These are phyloP conservation scores for Heliconius cydno DNA, from an alignment of 2,888 invertebrate genomes.

Conservation along the genomic window DNA sequence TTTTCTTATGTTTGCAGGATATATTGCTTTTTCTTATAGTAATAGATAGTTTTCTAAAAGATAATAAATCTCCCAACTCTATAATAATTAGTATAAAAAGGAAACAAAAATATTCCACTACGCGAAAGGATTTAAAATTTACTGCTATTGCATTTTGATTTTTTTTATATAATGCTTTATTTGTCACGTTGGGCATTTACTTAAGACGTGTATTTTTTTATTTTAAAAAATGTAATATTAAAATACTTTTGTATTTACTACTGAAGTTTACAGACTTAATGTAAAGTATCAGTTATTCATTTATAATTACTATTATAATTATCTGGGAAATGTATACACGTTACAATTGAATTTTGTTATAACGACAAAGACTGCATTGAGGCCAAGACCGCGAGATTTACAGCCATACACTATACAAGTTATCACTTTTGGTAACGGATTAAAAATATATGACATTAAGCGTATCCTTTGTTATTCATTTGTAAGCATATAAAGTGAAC, in stretches of 20 bases:
- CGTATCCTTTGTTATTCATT: neutral
- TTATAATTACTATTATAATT: constrained; percentile 14
- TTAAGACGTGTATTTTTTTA: neutral
- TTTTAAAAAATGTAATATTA: neutral
- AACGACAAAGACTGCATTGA: constrained; percentile 36
- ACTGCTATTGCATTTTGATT: neutral
- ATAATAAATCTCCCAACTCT: too few species aligned
- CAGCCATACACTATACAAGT: constrained; percentile 30
- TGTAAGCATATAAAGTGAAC: neutral
- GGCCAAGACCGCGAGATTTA: constrained; percentile 40
- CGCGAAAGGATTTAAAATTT: neutral
- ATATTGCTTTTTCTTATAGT: too few species aligned
- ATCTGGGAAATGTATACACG: constrained; percentile 24
- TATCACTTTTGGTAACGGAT: constrained; percentile 33
- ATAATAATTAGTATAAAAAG: neutral
- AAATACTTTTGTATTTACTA: neutral
- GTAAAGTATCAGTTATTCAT: too few species aligned
- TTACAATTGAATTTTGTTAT: constrained; percentile 33
- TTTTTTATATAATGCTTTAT: neutral
- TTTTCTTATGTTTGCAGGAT: too few species aligned
- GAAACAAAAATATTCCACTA: neutral
- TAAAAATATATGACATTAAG: constrained; percentile 25
- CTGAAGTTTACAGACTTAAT: neutral
- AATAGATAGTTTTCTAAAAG: too few species aligned
- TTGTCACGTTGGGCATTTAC: neutral